Percentiles rank a stretch among this genome's conserved stretches.
These are phyloP conservation scores for Scaptomyza polygonia DNA, from an alignment of 2,888 invertebrate genomes.

Conservation along the genomic window DNA sequence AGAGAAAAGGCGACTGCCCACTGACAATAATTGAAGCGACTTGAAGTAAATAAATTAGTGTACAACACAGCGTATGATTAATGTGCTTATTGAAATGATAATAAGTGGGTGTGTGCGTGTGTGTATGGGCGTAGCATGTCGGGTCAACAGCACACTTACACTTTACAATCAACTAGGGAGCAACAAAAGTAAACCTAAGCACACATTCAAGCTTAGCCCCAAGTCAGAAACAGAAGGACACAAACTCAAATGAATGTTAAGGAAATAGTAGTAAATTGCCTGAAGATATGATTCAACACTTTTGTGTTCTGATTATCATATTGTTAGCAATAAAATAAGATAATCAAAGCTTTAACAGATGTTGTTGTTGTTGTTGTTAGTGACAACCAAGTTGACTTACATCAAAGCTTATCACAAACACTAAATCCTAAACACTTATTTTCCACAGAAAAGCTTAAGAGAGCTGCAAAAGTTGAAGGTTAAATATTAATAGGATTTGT, in stretches of 20 bases:
- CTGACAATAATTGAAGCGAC: slow-evolving; percentile 67
- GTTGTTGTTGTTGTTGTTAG: too few species aligned
- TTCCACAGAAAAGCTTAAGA: background rate
- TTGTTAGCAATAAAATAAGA: background rate
- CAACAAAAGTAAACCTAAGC: slow-evolving; percentile 11
- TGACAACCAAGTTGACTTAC: too few species aligned
- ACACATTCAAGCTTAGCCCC: background rate
- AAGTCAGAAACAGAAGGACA: slow-evolving; percentile 14
- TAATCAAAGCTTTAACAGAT: background rate
- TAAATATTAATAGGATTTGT: background rate
- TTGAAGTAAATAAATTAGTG: slow-evolving; percentile 72
- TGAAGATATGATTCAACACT: slow-evolving; percentile 1
- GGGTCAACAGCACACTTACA: slow-evolving; percentile 58
- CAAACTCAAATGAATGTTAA: too few species aligned
- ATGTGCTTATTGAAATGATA: slow-evolving; percentile 70
- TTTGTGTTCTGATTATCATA: background rate
- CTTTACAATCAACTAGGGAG: slow-evolving; percentile 48
- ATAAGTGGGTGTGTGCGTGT: slow-evolving; percentile 19
- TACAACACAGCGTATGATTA: slow-evolving; percentile 74
- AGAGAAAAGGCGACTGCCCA: slow-evolving; percentile 13
- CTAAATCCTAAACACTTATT: background rate
- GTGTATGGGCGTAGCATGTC: slow-evolving; percentile 29
- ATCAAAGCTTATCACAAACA: background rate
- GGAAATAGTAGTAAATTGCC: too few species aligned
- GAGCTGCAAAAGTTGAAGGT: background rate